Conservation (phyloP, 2,797 vertebrate genomes). For the Cetoscarus ocellatus region DNA sequence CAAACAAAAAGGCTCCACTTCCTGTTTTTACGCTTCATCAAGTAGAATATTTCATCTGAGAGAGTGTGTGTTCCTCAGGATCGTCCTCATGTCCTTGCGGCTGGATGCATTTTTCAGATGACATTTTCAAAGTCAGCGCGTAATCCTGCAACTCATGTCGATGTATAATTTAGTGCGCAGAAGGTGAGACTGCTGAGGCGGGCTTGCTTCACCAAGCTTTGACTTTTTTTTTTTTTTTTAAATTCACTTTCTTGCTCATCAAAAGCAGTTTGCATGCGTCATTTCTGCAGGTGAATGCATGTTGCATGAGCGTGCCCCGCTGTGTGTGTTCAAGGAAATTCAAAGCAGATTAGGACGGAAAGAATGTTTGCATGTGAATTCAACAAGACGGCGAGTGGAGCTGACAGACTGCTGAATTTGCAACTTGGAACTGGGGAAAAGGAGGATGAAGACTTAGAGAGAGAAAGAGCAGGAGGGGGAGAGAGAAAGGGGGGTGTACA, state of each 20-base stretch:
- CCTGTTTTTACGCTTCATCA: conserved; percentile 61
- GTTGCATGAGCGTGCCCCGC: conserved; percentile 1
- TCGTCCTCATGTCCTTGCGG: conserved; percentile 55
- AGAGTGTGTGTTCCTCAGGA: conserved; percentile 33
- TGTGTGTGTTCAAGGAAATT: conserved; percentile 5
- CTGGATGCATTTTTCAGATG: conserved; percentile 66
- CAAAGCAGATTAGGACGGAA: conserved; percentile 46
- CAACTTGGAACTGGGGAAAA: conserved; percentile 62
- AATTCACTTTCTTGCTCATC: conserved; percentile 41
- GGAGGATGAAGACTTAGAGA: conserved; percentile 42
- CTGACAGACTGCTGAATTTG: conserved; percentile 80
- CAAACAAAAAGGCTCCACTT: conserved; percentile 50
- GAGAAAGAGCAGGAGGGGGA: not conserved
- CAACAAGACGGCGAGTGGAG: conserved; percentile 53
- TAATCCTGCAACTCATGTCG: conserved; percentile 64
- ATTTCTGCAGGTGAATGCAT: conserved; percentile 46
- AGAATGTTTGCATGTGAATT: conserved; percentile 57
- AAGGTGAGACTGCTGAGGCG: conserved; percentile 60
- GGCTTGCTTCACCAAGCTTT: conserved; percentile 22
- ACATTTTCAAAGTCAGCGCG: conserved; percentile 67
- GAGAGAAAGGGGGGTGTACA: conserved; percentile 63
- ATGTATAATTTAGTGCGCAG: conserved; percentile 66
- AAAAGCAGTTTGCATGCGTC: conserved; percentile 15
- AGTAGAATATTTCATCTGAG: conserved; percentile 45
- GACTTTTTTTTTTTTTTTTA: not conserved